These are phyloP conservation scores for Lepidocyrtinus sp. DNA, from an alignment of 2,888 invertebrate genomes.

Conservation along the genomic window DNA sequence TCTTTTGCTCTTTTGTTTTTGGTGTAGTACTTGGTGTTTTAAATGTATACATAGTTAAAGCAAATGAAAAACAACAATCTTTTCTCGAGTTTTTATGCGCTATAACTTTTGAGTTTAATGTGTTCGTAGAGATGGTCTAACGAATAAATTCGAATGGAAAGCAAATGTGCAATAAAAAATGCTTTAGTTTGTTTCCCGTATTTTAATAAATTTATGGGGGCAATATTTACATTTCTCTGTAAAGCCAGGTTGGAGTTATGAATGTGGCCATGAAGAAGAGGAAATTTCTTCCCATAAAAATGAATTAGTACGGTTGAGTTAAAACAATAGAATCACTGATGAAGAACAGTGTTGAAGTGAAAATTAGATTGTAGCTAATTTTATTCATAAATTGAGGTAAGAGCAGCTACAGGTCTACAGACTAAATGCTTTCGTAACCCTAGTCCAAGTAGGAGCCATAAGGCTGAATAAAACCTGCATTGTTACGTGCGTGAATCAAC, in stretches of 20 bases:
- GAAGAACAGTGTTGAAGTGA: slow-evolving; percentile 45
- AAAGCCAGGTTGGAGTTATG: too few species aligned
- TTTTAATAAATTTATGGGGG: slow-evolving; percentile 7
- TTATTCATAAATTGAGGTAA: slow-evolving; percentile 53
- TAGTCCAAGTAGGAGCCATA: background rate
- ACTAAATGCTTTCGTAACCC: background rate
- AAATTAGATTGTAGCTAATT: slow-evolving; percentile 58
- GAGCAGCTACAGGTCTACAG: slow-evolving; percentile 41
- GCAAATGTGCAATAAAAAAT: slow-evolving; percentile 6
- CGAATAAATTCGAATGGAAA: background rate
- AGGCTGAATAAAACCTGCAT: background rate
- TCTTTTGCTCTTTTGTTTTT: slow-evolving; percentile 6
- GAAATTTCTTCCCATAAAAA: slow-evolving; percentile 7
- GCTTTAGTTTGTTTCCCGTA: background rate
- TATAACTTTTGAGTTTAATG: slow-evolving; percentile 7
- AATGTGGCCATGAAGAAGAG: too few species aligned
- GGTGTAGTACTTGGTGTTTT: slow-evolving; percentile 33
- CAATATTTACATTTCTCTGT: background rate
- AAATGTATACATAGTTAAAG: background rate
- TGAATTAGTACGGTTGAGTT: background rate
- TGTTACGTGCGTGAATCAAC: slow-evolving; percentile 5
- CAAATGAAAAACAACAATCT: background rate
- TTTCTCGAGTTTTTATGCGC: background rate
- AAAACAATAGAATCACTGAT: slow-evolving; percentile 22
- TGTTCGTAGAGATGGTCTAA: background rate